Evolutionary conservation across 2,797 vertebrate species (phyloP), one percentile per base, ranked within the genome.

Genomic region (Sparus aurata): DNA sequence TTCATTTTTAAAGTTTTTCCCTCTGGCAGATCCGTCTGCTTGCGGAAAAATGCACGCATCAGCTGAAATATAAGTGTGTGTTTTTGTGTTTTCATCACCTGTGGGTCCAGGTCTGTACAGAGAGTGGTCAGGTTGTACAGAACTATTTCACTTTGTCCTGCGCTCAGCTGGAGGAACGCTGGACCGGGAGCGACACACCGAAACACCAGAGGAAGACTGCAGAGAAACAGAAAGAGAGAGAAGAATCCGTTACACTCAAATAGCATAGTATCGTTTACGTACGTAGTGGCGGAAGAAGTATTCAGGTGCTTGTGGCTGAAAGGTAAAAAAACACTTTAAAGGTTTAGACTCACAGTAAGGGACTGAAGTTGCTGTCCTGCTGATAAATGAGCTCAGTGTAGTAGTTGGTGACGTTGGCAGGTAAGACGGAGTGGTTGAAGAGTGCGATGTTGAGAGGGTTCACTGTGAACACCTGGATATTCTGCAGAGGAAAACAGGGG

Each of bases 401-500:
- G 84, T 78, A 93, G 25, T 54, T 0, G 3, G 83, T 84, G 83
- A 96, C 80, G 54, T 94, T 92, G 12, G 27, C 5, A 0, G 93
- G 88, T 43, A 93, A 52, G 5, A 0, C 0, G 0, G 77, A 57
- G 4, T 80, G 55, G 58, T 85, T 85, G 69, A 96, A 50, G 41
- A 95, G 92, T 13, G 83, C 87, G 0, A 96, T 79, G 85, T 96
- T 96, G 55, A 54, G 57, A 53, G 41, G 82, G 83, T 96, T 88
- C 17, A 89, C 83, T 0, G 91, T 83, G 82, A 96, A 96, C 30
- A 89, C 78, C 81, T 93, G 80, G 58, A 96, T 66, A 25, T 84
- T 70, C 87, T 94, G 79, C 47, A 69, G 18, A 54, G 6, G 4
- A 15, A 12, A 41, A 27, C 25, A 0, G 13, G 38, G 1, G 15